Evolutionary conservation across 2,888 invertebrate genomes (phyloP), one percentile per base, ranked within the genome.

Genomic region (Macrophya annulata): DNA sequence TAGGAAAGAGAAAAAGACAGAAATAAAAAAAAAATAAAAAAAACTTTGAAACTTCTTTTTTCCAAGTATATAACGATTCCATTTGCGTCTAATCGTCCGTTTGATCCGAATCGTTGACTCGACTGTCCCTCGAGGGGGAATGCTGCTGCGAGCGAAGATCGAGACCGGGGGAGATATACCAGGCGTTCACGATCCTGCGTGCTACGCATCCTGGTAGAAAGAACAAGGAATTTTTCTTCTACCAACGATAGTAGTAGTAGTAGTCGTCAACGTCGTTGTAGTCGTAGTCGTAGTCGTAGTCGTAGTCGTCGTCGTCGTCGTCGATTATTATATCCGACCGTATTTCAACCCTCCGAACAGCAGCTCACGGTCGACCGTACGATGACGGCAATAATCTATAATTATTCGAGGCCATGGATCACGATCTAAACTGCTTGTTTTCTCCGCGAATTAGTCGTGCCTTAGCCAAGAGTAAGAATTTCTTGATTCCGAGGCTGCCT

Each of bases 61-160:
- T 21, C 77, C 51, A 77, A 51, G 51, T 77, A 81, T 51, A 59
- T 81, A 81, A 81, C 62, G 79, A 81, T 81, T 62, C 79, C 79
- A 81, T 81, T 81, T 81, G 79, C 79, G 79, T 81, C 79, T 81
- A 81, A 81, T 81, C 79, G 62, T 81, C 79, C 79, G 79, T 81
- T 81, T 81, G 40, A 31, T 62, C 62, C 79, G 79, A 81, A 81
- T 81, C 79, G 79, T 81, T 81, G 79, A 81, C 79, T 81, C 79
- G 59, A 59, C 43, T 59, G 62, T 62, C 79, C 79, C 79, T 43
- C 79, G 79, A 59, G 59, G 79, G 59, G 85, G 79, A 85, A 85
- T 62, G 21, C 62, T 21, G 77, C 55, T 48, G 17, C 40, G 62
- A 25, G 55, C 31, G 37, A 72, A 72, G 72, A 72, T 72, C 72